Base-by-base conservation (phyloP, 2,113 vertebrate genomes). In the Cheirogaleus medius region DNA sequence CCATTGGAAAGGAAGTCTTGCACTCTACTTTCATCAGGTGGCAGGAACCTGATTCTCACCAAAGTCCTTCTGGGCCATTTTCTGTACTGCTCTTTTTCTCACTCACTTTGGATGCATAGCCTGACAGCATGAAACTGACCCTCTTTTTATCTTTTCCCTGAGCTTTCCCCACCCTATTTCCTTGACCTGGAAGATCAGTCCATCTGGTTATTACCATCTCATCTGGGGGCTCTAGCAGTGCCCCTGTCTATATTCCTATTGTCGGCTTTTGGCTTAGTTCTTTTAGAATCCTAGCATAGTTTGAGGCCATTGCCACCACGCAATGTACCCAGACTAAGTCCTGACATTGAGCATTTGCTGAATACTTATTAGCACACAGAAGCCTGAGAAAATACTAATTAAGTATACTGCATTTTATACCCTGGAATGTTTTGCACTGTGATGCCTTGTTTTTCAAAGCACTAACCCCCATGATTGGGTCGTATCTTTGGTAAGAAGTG, bases 341-440 rank as follows among this genome's bases (percentile, higher is more conserved):
- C 27, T 73, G 34, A 77, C 29, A 34, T 6, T 44, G 52, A 93
- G 6, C 47, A 88, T 89, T 73, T 63, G 4, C 37, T 66, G 27
- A 66, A 83, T 52, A 54, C 32, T 74, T 93, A 4, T 37, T 9
- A 81, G 21, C 23, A 64, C 32, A 42, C 87, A 47, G 76, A 95
- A 82, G 49, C 88, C 68, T 63, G 93, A 92, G 87, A 96, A 96
- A 96, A 97, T 92, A 15, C 52, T 54, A 56, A 85, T 96, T 97
- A 95, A 97, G 88, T 98, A 90, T 85, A 96, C 95, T 29, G 90
- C 58, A 73, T 94, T 94, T 85, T 58, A 58, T 92, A 85, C 93
- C 88, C 94, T 82, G 95, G 94, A 95, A 95, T 88, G 25, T 95
- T 97, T 96, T 97, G 73, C 25, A 0, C 21, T 47, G 56, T 69